These are phyloP conservation scores for Geodia barretti DNA, from an alignment of 37 sponge, comb jelly and placozoan genomes.

Conservation along the genomic window DNA sequence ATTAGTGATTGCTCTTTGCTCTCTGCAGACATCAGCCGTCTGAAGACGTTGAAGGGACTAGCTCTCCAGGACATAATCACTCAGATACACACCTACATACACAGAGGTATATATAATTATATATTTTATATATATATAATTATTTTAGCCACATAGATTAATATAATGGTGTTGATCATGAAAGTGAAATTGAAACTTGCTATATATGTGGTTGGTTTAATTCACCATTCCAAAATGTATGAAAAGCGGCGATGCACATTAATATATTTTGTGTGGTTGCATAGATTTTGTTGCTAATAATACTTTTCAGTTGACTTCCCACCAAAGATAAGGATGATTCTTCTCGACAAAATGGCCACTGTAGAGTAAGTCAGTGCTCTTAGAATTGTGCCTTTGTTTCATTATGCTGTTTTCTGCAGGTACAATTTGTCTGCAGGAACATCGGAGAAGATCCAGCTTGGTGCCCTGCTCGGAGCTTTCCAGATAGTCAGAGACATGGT, in stretches of 20 bases:
- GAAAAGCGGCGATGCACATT: too few relatives aligned
- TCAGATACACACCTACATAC: constrained; percentile 83
- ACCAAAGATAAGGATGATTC: constrained; percentile 61
- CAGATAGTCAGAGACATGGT: constrained; percentile 85
- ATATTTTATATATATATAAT: too few relatives aligned
- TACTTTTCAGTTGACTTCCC: constrained; percentile 91
- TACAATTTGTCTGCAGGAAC: constrained; percentile 75
- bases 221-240: too few relatives aligned
- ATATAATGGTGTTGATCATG: too few relatives aligned
- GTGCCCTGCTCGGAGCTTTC: constrained; percentile 90
- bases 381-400: not conserved
- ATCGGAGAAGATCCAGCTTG: constrained; percentile 95
- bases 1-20: too few relatives aligned
- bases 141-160: too few relatives aligned
- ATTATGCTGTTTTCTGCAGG: constrained; percentile 14
- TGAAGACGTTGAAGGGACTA: constrained; percentile 90
- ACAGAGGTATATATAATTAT: constrained; percentile 73
- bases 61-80: constrained; percentile 93
- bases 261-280: too few relatives aligned
- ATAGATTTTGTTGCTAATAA: not conserved
- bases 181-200: too few relatives aligned
- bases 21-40: constrained; percentile 66
- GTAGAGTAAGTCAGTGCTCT: constrained; percentile 73
- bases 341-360: constrained; percentile 88
- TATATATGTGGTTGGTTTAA: too few relatives aligned